phyloP scores from a whole-genome alignment of 2,113 vertebrate genomes.

The Catagonus wagneri region DNA sequence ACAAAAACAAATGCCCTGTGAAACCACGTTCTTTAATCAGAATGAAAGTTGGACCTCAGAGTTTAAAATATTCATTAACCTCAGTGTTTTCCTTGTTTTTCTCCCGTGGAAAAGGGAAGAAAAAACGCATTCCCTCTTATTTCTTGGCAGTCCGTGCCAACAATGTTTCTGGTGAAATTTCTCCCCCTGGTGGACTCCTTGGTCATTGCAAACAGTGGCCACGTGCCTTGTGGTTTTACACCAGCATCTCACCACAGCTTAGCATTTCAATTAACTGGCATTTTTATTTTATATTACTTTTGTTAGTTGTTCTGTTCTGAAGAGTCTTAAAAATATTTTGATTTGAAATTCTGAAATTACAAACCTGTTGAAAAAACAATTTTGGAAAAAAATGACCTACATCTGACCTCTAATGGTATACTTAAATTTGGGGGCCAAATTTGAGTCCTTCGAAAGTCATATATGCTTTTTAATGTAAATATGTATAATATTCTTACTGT shows the following conservation, averaged over 20 bases:
- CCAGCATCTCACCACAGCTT: neutral
- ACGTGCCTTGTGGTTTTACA: neutral
- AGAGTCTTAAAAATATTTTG: neutral
- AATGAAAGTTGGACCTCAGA: neutral
- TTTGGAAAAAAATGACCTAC: conserved; percentile 27
- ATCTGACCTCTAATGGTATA: neutral
- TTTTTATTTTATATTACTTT: neutral
- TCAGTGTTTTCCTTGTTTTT: neutral
- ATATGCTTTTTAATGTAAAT: neutral
- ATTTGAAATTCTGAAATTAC: conserved; percentile 31
- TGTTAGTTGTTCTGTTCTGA: neutral
- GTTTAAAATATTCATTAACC: neutral
- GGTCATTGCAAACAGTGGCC: neutral
- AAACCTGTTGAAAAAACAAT: conserved; percentile 28
- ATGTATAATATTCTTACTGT: neutral
- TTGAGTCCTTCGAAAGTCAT: conserved; percentile 17
- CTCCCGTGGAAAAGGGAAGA: neutral
- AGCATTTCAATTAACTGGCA: neutral
- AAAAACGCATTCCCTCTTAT: neutral
- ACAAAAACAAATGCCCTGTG: no score
- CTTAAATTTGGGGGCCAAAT: neutral
- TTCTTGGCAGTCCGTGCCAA: neutral
- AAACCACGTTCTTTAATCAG: neutral
- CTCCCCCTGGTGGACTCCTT: conserved; percentile 50
- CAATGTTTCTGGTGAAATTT: neutral